Conservation (phyloP, 1,140 invertebrate species). For the Solenopsis invicta region DNA sequence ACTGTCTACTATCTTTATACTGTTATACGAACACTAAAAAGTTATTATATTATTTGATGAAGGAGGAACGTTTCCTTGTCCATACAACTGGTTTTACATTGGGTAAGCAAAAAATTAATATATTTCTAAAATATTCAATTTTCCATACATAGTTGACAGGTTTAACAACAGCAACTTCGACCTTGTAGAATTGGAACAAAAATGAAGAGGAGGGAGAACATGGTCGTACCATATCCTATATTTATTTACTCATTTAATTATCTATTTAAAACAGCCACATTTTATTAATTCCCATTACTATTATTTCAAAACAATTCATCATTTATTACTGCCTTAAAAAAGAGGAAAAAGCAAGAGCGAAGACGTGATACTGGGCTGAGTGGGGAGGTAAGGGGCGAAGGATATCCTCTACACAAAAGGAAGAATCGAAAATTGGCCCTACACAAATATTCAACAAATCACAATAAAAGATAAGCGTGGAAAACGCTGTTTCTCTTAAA, state of each 20-base stretch:
- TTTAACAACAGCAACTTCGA: background rate
- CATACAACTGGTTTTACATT: background rate
- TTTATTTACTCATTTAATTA: constrained; percentile 80
- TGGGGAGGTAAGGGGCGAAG: background rate
- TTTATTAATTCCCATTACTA: constrained; percentile 70
- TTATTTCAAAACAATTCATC: constrained; percentile 80
- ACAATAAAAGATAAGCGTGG: constrained; percentile 21
- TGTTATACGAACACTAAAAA: no score
- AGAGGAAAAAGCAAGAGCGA: constrained; percentile 67
- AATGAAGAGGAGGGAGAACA: background rate
- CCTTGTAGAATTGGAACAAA: background rate
- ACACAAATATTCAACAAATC: constrained; percentile 52
- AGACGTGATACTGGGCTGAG: constrained; percentile 28
- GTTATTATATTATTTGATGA: background rate
- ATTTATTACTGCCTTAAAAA: constrained; percentile 79
- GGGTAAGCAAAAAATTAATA: background rate
- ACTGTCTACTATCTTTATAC: no score
- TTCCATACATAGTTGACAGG: background rate
- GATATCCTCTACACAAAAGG: constrained; percentile 24
- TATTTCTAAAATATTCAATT: background rate
- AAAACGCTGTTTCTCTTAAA: background rate
- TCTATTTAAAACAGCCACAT: constrained; percentile 85
- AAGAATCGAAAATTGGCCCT: constrained; percentile 32
- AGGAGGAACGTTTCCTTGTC: no score
- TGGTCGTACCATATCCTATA: constrained; percentile 34